Base-by-base conservation (phyloP, 2,888 invertebrate species). In the Thereva unica region DNA sequence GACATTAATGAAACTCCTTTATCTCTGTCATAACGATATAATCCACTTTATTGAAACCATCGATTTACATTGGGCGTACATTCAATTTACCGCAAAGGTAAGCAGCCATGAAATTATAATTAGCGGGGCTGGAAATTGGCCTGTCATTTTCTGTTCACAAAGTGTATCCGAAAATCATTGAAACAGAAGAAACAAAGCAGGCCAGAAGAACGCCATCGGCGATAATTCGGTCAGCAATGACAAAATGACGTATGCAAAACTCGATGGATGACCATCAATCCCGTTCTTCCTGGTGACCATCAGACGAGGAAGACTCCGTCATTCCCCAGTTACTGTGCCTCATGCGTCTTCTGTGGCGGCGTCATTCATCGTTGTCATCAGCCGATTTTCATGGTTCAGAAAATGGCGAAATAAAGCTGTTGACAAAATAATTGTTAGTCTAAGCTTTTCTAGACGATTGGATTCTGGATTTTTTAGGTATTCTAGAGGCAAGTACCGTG, bases 31-130 rank as follows among this genome's bases (percentile, higher is more conserved):
- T 59, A 42, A 49, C 47, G 49, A 59, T 23, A 23, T 23, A 23
- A 23, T 23, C 23, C 23, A 59, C 42, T 49, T 47, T 44, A 44
- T 56, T 23, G 34, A 23, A 49, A 59, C 37, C 5, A 38, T 49
- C 49, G 49, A 38, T 49, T 57, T 23, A 12, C 38, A 38, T 47
- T 59, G 42, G 49, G 37, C 38, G 42, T 23, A 12, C 38, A 38
- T 47, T 59, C 34, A 47, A 61, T 61, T 50, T 12, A 61, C 50
- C 61, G 61, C 61, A 40, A 59, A 23, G 12, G 45, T 50, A 61
- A 61, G 10, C 50, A 50, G 50, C 61, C 61, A 44, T 50, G 50
- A 50, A 61, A 61, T 49, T 40, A 61, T 40, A 41, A 59, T 56
- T 56, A 42, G 12, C 50, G 55, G 38, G 55, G 38, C 10, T 50